Percentiles rank a stretch among this genome's conserved stretches.
Conservation (phyloP, 2,888 invertebrate species). For the Dendrolimus houi region DNA sequence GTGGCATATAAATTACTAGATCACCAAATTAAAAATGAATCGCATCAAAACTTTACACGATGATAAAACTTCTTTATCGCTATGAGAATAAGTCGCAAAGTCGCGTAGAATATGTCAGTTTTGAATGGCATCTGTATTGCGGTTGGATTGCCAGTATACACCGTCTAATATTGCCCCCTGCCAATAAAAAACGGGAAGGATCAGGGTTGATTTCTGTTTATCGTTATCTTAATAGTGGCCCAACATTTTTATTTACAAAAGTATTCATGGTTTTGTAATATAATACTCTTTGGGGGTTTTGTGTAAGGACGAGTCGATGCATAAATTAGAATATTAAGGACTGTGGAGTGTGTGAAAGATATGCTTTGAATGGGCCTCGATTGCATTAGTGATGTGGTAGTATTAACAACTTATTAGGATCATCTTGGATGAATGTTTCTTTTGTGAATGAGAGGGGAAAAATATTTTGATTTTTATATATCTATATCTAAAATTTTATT, state of each 20-base stretch:
- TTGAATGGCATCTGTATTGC: constrained; percentile 16
- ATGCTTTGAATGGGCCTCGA: neutral
- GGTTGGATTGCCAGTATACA: constrained; percentile 57
- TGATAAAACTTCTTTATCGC: constrained; percentile 10
- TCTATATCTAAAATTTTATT: too few species aligned
- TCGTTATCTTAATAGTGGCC: constrained; percentile 71
- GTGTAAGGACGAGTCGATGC: constrained; percentile 10
- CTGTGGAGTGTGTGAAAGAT: neutral
- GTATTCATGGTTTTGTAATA: constrained; percentile 63
- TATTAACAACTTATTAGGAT: neutral
- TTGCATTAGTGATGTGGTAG: neutral
- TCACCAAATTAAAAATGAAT: constrained; percentile 27
- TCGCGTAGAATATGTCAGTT: too few species aligned
- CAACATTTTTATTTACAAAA: constrained; percentile 62
- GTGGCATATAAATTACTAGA: constrained; percentile 66
- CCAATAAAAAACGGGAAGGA: constrained; percentile 71
- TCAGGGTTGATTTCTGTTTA: constrained; percentile 71
- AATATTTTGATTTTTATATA: too few species aligned
- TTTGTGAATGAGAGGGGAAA: too few species aligned
- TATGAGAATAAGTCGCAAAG: constrained; percentile 5
- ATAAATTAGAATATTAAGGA: neutral
- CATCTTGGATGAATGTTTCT: neutral
- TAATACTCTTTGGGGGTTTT: constrained; percentile 50
- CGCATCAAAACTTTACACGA: constrained; percentile 8
- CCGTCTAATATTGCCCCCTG: constrained; percentile 71